Percentiles rank a stretch among this genome's conserved stretches.
Evolutionary conservation across 2,113 vertebrate species (phyloP).

Genomic region (Tautogolabrus adspersus): DNA sequence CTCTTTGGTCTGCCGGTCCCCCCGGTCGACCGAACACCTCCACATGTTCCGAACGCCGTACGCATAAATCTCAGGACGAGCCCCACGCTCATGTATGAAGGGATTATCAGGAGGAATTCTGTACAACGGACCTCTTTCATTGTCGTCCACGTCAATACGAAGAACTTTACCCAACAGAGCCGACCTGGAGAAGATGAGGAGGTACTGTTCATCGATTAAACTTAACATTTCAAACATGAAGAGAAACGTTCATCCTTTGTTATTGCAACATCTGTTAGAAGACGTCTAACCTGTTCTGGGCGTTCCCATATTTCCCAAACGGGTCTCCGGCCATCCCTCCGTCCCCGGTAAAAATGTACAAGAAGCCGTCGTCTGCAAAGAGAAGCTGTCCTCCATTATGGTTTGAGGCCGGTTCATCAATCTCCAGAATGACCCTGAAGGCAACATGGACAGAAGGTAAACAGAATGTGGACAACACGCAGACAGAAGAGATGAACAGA

Average conservation of each 20-base stretch:
- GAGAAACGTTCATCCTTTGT: background rate
- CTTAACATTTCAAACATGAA: background rate
- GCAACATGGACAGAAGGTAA: background rate
- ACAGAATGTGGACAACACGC: too few relatives aligned
- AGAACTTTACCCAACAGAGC: slow-evolving; percentile 95
- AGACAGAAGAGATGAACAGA: too few relatives aligned
- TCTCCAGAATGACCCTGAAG: slow-evolving; percentile 92
- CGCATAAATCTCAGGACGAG: slow-evolving; percentile 92
- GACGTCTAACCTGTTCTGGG: slow-evolving; percentile 93
- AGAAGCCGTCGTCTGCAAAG: slow-evolving; percentile 92
- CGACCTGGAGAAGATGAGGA: slow-evolving; percentile 81
- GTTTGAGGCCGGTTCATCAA: slow-evolving; percentile 96
- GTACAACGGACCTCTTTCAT: slow-evolving; percentile 87
- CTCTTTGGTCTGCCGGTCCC: slow-evolving; percentile 85
- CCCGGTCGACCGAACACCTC: slow-evolving; percentile 96
- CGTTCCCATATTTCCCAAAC: slow-evolving; percentile 93
- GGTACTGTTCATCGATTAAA: background rate
- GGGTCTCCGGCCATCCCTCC: slow-evolving; percentile 98
- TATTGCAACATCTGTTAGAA: too few relatives aligned
- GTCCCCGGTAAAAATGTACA: slow-evolving; percentile 97
- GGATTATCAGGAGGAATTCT: slow-evolving; percentile 92
- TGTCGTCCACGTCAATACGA: slow-evolving; percentile 90
- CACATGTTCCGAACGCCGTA: slow-evolving; percentile 97
- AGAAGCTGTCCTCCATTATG: slow-evolving; percentile 96
- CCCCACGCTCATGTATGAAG: slow-evolving; percentile 82